These are phyloP conservation scores for Limosa lapponica DNA, from an alignment of 2,797 vertebrate species.

Conservation along the genomic window DNA sequence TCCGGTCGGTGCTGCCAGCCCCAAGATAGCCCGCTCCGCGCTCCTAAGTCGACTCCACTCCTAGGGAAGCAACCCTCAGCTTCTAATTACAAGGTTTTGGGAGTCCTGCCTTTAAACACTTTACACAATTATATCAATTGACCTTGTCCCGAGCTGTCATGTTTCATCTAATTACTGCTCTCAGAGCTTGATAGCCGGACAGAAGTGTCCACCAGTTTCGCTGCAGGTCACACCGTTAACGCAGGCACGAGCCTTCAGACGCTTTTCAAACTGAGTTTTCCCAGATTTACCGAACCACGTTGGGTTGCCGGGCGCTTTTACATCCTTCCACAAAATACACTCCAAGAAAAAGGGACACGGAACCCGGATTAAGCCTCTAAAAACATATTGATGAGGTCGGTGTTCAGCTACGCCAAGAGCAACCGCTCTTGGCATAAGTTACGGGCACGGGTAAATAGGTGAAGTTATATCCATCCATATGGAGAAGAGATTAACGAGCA, in stretches of 20 bases:
- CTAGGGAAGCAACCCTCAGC: background rate
- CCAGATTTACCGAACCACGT: background rate
- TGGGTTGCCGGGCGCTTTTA: background rate
- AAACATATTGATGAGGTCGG: background rate
- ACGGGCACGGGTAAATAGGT: accelerated
- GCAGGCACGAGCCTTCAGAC: background rate
- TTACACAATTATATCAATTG: background rate
- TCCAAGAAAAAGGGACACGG: background rate
- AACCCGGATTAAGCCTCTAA: background rate
- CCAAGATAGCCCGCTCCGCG: background rate
- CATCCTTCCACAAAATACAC: background rate
- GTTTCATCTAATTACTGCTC: background rate
- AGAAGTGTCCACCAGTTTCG: background rate
- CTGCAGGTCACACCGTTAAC: background rate
- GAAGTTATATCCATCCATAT: accelerated
- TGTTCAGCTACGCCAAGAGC: background rate
- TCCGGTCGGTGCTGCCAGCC: background rate
- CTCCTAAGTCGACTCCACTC: background rate
- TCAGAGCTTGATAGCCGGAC: background rate
- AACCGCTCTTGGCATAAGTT: too few species aligned
- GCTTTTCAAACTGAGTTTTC: background rate
- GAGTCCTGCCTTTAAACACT: background rate
- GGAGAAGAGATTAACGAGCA: background rate
- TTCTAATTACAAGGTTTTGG: background rate
- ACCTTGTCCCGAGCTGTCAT: background rate